A percentile compares a stretch with the other conserved stretches of the same genome.
These are phyloP conservation scores for Melanotaenia trifasciata DNA, from an alignment of 2,797 vertebrate genomes.

Conservation along the genomic window DNA sequence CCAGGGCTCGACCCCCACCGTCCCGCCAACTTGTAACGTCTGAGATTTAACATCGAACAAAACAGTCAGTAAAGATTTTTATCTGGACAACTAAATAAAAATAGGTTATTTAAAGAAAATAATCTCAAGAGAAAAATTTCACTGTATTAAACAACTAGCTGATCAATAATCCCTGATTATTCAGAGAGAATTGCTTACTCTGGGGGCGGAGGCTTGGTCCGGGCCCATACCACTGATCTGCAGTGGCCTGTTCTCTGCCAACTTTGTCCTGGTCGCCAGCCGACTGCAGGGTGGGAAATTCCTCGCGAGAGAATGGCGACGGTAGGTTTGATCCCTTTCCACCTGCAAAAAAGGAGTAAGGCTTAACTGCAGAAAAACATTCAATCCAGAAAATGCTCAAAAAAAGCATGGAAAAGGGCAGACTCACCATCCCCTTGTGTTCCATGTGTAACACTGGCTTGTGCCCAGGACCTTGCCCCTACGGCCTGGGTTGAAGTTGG, in stretches of 20 bases:
- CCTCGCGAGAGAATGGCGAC: conserved; percentile 99
- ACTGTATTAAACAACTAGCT: conserved; percentile 8
- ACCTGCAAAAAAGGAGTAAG: conserved; percentile 77
- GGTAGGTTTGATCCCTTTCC: conserved; percentile 97
- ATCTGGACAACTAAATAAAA: no score
- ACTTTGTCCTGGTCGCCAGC: conserved; percentile 97
- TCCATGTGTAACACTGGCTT: conserved; percentile 95
- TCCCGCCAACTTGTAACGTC: conserved; percentile 95
- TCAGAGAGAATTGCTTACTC: conserved; percentile 82
- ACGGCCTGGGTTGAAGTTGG: conserved; percentile 87
- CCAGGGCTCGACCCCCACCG: conserved; percentile 90
- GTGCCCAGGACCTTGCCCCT: conserved; percentile 97
- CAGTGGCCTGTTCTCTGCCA: conserved; percentile 96
- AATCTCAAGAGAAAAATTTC: conserved; percentile 1
- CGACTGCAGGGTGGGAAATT: conserved; percentile 99
- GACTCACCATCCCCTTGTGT: conserved; percentile 93
- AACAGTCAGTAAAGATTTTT: conserved; percentile 3
- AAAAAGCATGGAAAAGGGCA: neutral
- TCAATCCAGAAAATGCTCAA: neutral
- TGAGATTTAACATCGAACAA: conserved; percentile 47
- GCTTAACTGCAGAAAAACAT: neutral
- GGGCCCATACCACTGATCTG: conserved; percentile 97
- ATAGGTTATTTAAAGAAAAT: neutral
- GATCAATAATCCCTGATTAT: conserved; percentile 20
- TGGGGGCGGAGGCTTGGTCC: conserved; percentile 99